A percentile compares a stretch with the other conserved stretches of the same genome.
phyloP scores from a whole-genome alignment of 2,113 vertebrate genomes.

The Muntiacus reevesi region DNA sequence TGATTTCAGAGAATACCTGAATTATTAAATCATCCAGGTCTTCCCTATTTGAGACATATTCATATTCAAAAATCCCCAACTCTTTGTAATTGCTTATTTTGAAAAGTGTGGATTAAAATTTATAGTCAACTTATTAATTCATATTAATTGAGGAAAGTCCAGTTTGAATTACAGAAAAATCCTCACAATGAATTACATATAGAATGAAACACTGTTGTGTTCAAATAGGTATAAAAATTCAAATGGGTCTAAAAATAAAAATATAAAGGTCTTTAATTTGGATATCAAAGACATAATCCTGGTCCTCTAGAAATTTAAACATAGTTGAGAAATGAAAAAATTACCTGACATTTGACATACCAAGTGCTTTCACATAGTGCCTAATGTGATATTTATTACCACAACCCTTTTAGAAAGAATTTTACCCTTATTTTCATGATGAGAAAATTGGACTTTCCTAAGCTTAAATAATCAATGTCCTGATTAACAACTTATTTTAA shows the following conservation, averaged over 20 bases:
- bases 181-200: background rate
- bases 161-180: constrained; percentile 15
- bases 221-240: constrained; percentile 28
- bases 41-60: constrained; percentile 9
- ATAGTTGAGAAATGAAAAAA: constrained; percentile 11
- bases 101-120: background rate
- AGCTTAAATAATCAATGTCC: constrained; percentile 4
- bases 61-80: constrained; percentile 20
- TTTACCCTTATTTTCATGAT: constrained; percentile 36
- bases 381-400: background rate
- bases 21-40: constrained; percentile 5
- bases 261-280: background rate
- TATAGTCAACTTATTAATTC: constrained; percentile 6
- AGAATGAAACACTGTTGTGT: background rate
- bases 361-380: background rate
- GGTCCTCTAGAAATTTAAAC: background rate
- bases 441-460: constrained; percentile 3
- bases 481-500: constrained; percentile 30
- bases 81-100: constrained; percentile 37
- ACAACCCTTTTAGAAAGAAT: background rate
- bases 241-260: background rate
- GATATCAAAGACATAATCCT: background rate
- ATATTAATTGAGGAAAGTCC: constrained; percentile 21
- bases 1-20: constrained; percentile 30
- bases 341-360: background rate